Evolutionary conservation across 2,797 vertebrate species (phyloP), one percentile per base, ranked within the genome.

Genomic region (Triplophysa bombifrons): DNA sequence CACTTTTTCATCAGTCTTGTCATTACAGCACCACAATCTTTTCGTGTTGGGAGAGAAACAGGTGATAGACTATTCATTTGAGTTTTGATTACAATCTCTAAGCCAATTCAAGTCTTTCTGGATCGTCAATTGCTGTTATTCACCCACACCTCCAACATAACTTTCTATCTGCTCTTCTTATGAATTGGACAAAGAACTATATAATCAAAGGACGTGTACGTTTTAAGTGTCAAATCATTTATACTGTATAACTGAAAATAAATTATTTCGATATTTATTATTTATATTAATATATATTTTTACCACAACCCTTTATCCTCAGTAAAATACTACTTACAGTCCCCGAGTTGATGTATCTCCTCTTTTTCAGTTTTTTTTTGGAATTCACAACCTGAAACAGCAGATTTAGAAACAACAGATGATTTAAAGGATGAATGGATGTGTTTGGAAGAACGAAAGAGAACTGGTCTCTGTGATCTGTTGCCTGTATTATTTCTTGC

Each of bases 341-440:
- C 87, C 97, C 97, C 4, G 96, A 98, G 92, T 98, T 96, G 86
- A 95, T 90, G 64, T 98, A 98, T 91, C 97, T 94, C 92, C 96
- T 97, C 86, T 98, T 98, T 93, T 98, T 98, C 86, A 97, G 91
- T 91, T 97, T 98, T 95, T 98, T 98, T 91, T 96, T 96, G 20
- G 96, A 93, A 83, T 98, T 98, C 90, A 98, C 92, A 90, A 98
- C 97, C 97, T 98, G 85, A 80, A 86, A 80, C 17, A 72, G 46
- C 80, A 74, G 34, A 78, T 75, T 75, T 56, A 66, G 17, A 74
- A 13, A 46, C 73, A 55, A 74, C 55, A 63, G 41, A 50, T n/a
- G 0, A 78, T 56, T 66, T 79, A 55, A n/a, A 46, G 17, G 2
- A 55, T 22, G 41, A 38, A 38, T 38, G 34, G 34, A 38, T 38